Evolutionary conservation across 2,888 invertebrate genomes (phyloP), one percentile per base, ranked within the genome.

Genomic region (Auanema freiburgensis): DNA sequence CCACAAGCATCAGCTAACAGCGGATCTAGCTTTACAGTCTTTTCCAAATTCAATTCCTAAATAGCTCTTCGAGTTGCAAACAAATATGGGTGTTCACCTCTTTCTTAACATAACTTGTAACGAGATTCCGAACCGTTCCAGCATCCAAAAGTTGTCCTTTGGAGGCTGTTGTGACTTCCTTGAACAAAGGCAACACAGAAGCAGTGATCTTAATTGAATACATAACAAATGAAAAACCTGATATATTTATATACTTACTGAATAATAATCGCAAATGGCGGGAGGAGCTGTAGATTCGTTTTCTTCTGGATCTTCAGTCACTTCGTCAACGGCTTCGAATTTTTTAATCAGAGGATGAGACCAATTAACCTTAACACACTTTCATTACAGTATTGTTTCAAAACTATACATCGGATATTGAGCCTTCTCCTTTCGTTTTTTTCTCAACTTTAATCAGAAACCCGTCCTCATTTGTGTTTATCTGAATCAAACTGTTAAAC

Each of bases 371-470:
- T 74, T 44, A 56, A 60, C 24, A 43, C 23, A 2, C 12, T 59
- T 40, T 43, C 16, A 46, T 33, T 33, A 33, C 33, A 33, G 33
- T 3, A 33, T 43, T n/a, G n/a, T n/a, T n/a, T n/a, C n/a, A 67
- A 40, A 51, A 11, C 16, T 21, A 18, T 40, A 80, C 78, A 41
- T 78, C 78, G 8, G 72, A 55, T 21, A 81, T 79, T 25, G 65
- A 57, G 57, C 81, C 80, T 16, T 74, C 72, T 1, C 81, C 81
- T 55, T 81, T 81, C n/a, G 66, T 69, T 49, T 80, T 74, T 44
- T 67, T 71, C 18, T 57, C 60, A 0, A 79, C 50, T 14, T 69
- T 74, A 41, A 79, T 59, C 6, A 79, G 33, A 51, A 67, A 50
- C 10, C 66, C 61, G 10, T 49, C 61, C 12, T 63, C 64, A 40